A percentile compares a stretch with the other conserved stretches of the same genome.
Conservation (phyloP, 1,140 invertebrate genomes). For the Ceratina calcarata region DNA sequence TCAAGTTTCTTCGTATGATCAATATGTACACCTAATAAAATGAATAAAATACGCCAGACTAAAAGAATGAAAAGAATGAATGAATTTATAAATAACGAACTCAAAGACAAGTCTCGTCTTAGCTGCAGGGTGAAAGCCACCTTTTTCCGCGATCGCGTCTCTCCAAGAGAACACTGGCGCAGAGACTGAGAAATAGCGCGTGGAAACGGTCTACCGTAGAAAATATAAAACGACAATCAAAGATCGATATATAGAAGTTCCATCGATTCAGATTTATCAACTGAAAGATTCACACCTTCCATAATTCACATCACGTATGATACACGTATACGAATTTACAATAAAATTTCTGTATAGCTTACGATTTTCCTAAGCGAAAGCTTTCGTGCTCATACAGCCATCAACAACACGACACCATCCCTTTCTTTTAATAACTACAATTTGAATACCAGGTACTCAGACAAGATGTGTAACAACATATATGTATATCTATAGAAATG, state of each 20-base stretch:
- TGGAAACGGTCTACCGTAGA: constrained; percentile 62
- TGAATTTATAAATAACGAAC: background rate
- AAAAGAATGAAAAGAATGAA: constrained; percentile 6
- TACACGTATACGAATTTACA: constrained; percentile 1
- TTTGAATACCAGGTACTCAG: constrained; percentile 42
- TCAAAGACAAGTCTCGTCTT: constrained; percentile 12
- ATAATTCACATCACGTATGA: constrained; percentile 1
- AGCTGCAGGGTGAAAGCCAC: constrained; percentile 73
- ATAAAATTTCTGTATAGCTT: constrained; percentile 15
- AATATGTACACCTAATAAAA: constrained; percentile 10
- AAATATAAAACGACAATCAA: background rate
- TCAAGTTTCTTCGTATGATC: background rate
- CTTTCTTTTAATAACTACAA: constrained; percentile 27
- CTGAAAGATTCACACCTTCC: constrained; percentile 14
- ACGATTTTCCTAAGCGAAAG: constrained; percentile 21
- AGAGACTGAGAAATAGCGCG: constrained; percentile 60
- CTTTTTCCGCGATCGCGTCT: constrained; percentile 67
- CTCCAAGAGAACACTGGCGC: constrained; percentile 69
- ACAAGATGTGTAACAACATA: constrained; percentile 15
- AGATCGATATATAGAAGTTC: background rate
- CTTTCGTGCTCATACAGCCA: constrained; percentile 37
- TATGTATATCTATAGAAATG: constrained; percentile 4
- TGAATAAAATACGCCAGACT: background rate
- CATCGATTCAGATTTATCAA: constrained; percentile 8
- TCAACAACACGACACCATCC: constrained; percentile 23